Evolutionary conservation across 2,888 invertebrate species (phyloP).

Genomic region (Meloe dianella): DNA sequence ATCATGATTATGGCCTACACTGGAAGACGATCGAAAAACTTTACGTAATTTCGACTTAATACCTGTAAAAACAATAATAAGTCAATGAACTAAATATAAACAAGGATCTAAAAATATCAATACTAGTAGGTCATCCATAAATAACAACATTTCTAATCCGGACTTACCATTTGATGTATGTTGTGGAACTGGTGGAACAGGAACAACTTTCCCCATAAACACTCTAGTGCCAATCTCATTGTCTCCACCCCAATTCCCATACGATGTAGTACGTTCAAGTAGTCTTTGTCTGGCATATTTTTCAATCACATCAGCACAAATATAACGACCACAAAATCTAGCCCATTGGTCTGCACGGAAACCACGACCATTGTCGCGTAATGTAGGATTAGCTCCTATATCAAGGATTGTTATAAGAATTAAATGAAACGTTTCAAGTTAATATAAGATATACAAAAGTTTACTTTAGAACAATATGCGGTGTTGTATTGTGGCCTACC

Average conservation of each 20-base stretch:
- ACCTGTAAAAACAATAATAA: constrained; percentile 52
- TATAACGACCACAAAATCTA: constrained; percentile 72
- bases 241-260: constrained; percentile 66
- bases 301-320: constrained; percentile 74
- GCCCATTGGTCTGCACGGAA: constrained; percentile 79
- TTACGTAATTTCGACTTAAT: constrained; percentile 64
- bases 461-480: too few relatives aligned
- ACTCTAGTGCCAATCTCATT: constrained; percentile 64
- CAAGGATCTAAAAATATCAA: neutral
- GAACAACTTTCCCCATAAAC: constrained; percentile 61
- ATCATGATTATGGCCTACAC: constrained; percentile 55
- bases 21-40: constrained; percentile 65
- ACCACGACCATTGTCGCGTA: constrained; percentile 71
- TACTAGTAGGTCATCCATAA: constrained; percentile 1
- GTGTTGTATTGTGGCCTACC: too few relatives aligned
- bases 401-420: too few relatives aligned
- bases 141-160: constrained; percentile 28
- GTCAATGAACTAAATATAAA: neutral
- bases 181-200: constrained; percentile 51
- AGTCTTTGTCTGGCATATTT: constrained; percentile 67
- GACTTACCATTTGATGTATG: constrained; percentile 47
- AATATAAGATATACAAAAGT: too few relatives aligned
- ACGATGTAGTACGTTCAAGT: constrained; percentile 64
- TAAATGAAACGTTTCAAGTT: too few relatives aligned
- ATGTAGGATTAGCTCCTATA: constrained; percentile 73